A percentile compares a stretch with the other conserved stretches of the same genome.
These are phyloP conservation scores for Apogon talboti DNA, from an alignment of 2,797 vertebrate species.

Conservation along the genomic window DNA sequence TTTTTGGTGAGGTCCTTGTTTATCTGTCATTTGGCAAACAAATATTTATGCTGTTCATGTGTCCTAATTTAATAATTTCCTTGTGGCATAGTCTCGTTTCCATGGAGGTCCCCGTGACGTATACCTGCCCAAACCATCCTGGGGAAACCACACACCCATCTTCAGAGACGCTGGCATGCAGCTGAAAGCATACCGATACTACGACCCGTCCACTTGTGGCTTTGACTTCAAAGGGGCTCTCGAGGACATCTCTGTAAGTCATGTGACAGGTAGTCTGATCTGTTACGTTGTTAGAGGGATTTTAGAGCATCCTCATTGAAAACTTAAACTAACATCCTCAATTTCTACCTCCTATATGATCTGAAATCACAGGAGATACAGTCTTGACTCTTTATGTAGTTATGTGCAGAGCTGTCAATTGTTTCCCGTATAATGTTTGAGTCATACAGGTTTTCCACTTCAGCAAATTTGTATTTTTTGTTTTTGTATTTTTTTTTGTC, in stretches of 20 bases:
- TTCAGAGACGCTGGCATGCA: conserved; percentile 96
- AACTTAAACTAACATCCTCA: too few species aligned
- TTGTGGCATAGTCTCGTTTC: conserved; percentile 88
- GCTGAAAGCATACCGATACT: conserved; percentile 93
- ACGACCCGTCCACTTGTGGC: conserved; percentile 94
- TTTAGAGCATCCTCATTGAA: too few species aligned
- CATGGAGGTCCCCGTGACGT: conserved; percentile 89
- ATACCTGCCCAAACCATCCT: conserved; percentile 95
- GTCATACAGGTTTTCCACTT: not conserved
- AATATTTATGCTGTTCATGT: not conserved
- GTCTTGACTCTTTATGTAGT: too few species aligned
- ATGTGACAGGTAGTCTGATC: not conserved
- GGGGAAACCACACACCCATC: conserved; percentile 99
- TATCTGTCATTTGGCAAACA: not conserved
- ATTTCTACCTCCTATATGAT: too few species aligned
- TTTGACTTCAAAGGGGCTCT: conserved; percentile 94
- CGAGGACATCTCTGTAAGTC: conserved; percentile 95
- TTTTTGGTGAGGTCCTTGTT: conserved; percentile 88
- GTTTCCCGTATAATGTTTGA: not conserved
- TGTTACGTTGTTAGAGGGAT: too few species aligned
- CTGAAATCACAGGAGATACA: too few species aligned
- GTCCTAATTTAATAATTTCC: conserved; percentile 3
- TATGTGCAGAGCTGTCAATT: not conserved
- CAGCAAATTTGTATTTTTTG: not conserved
- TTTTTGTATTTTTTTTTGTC: not conserved